Conservation (phyloP, 1,140 invertebrate genomes). For the Macrocentrus cingulum region DNA sequence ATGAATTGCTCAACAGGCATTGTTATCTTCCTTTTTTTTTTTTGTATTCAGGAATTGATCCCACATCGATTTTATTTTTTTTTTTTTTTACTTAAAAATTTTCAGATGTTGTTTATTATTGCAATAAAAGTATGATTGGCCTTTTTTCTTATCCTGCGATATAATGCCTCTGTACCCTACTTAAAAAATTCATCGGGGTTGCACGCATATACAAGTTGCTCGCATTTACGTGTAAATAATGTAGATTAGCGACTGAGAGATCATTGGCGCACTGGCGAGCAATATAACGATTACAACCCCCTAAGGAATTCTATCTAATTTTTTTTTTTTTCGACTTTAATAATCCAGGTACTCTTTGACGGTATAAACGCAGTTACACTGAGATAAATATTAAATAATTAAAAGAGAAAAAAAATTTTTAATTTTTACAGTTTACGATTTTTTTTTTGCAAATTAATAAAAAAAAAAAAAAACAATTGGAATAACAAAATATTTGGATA, state of each 20-base stretch:
- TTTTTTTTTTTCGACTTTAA: slow-evolving; percentile 21
- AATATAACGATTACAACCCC: neutral
- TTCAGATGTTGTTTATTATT: slow-evolving; percentile 6
- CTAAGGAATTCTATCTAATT: slow-evolving; percentile 12
- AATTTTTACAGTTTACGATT: too few species aligned
- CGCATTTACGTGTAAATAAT: slow-evolving; percentile 11
- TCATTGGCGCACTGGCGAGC: slow-evolving; percentile 20
- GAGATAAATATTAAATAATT: too few species aligned
- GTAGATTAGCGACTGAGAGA: slow-evolving; percentile 22
- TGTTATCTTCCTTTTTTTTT: slow-evolving; percentile 11
- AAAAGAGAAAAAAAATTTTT: too few species aligned
- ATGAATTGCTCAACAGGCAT: neutral
- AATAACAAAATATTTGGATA: too few species aligned
- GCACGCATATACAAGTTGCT: slow-evolving; percentile 10
- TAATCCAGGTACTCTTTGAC: slow-evolving; percentile 33
- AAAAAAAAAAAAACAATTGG: too few species aligned
- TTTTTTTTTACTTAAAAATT: slow-evolving; percentile 19
- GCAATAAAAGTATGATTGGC: neutral
- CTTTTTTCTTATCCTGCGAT: neutral
- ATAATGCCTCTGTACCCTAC: neutral
- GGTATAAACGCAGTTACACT: slow-evolving; percentile 24
- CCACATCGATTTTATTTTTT: neutral
- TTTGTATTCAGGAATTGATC: slow-evolving; percentile 1
- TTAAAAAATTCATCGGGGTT: neutral
- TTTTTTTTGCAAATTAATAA: too few species aligned